Evolutionary conservation across 2,113 vertebrate genomes (phyloP), one percentile per base, ranked within the genome.

Genomic region (Mesoclemmys tuberculata): DNA sequence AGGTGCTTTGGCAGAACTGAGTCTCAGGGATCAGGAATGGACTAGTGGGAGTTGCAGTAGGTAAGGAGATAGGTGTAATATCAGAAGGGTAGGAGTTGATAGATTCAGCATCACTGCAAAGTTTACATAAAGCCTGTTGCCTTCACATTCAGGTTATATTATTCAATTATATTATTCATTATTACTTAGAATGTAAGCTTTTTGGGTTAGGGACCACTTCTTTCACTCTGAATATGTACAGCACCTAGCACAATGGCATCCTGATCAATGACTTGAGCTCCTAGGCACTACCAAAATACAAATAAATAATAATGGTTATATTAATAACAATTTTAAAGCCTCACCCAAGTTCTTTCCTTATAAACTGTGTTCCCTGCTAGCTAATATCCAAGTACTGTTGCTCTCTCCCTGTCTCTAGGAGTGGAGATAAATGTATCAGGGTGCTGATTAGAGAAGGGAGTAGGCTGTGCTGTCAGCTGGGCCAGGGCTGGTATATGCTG

Each of bases 391-490:
- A 75, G 54, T 80, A 90, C 85, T 8, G n/a, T 83, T 89, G 11
- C 41, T 38, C 89, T 89, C 79, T n/a, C 80, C 89, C 94, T 94
- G 93, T 80, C 55, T 93, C 88, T 26, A 3, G n/a, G 87, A 95
- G 93, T 64, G 48, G 77, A 89, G 93, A 88, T 84, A 77, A n/a
- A 83, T 85, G 92, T 97, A 97, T 91, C 95, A 96, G 90, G 89
- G 55, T 89, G 29, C 80, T 88, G 96, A 98, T 97, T 96, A 96
- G 49, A 87, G 87, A 51, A 93, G 71, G 88, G 91, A 98, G 94
- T 90, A 96, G 95, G 92, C 35, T n/a, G 29, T 84, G 29, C 75
- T 85, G 79, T 87, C 88, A 88, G 92, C 89, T 46, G 80, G 79
- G 92, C 89, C 87, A 91, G 86, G 61, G 86, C 85, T 87, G 84